A percentile compares a stretch with the other conserved stretches of the same genome.
Conservation (phyloP, 2,113 vertebrate species). For the Capreolus pygargus region DNA sequence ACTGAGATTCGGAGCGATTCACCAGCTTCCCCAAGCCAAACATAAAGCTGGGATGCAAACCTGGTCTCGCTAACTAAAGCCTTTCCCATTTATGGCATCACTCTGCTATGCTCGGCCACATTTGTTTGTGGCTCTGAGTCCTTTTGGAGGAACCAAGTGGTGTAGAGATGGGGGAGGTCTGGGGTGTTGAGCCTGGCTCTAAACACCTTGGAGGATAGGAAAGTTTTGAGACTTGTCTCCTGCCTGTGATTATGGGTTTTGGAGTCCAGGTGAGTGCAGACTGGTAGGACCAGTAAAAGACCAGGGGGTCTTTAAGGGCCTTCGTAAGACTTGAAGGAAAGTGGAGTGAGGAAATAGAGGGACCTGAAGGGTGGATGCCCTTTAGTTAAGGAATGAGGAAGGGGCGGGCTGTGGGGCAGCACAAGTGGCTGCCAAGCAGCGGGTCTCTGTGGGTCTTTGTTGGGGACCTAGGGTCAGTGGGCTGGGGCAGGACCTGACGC, state of each 20-base stretch:
- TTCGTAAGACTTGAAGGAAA: not conserved
- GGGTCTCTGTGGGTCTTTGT: not conserved
- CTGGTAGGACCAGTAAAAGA: not conserved
- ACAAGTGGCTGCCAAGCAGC: fast-evolving
- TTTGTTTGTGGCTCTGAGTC: not conserved
- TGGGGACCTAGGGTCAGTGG: not conserved
- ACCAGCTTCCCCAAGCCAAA: not conserved
- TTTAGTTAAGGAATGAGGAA: not conserved
- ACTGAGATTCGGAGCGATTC: not conserved
- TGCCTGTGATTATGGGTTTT: not conserved
- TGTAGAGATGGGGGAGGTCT: not conserved
- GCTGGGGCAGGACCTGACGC: not conserved
- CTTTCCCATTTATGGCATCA: not conserved
- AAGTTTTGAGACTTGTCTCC: not conserved
- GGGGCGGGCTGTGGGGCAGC: not conserved
- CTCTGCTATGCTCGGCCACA: not conserved
- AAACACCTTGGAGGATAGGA: too few species aligned
- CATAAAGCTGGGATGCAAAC: not conserved
- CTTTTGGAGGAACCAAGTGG: not conserved
- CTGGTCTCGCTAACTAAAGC: not conserved
- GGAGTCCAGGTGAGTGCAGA: not conserved
- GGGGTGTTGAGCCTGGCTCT: not conserved
- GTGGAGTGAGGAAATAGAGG: not conserved
- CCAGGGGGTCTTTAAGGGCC: not conserved
- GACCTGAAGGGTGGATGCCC: not conserved